Evolutionary conservation across 2,888 invertebrate species (phyloP), one percentile per base, ranked within the genome.

Genomic region (Luperina testacea): DNA sequence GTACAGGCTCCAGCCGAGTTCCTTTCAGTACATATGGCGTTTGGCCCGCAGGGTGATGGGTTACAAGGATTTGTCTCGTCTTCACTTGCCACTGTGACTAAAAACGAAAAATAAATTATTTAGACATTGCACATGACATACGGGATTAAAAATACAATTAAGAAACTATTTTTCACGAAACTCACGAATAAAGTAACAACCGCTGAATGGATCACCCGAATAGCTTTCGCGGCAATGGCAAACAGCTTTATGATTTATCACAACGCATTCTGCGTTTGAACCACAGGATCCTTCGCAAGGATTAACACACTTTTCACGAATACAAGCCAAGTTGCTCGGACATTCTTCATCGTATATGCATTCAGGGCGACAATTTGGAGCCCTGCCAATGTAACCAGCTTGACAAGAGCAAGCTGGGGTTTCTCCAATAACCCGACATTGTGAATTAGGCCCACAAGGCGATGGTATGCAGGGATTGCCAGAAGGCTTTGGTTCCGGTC

Each of bases 251-350:
- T 99, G 99, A 92, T 98, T 98, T 88, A 98, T 97, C 84, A 98
- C 98, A 89, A 97, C 97, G 93, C 99, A 99, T 89, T 97, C 97
- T 11, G 99, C 98, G 90, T 98, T 98, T 69, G 97, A 95, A 42
- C 99, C 99, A 92, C 99, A 99, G 72, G 98, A 98, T 57, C 98
- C 98, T 80, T 98, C 98, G 91, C 99, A 99, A 78, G 99, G 99
- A 94, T 98, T 98, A 89, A 97, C 96, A 93, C 99, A 99, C 92
- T 97, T 98, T 94, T 98, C 98, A 90, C 98, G 98, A 86, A 98
- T 97, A 93, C 99, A 99, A 75, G 99, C 98, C 88, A 98, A 96
- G 93, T 98, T 98, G 91, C 98, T 98, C 24, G 98, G 97, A 93
- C 99, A 99, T 95, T 99, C 99, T 88, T 98, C 98, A 90, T 98